Evolutionary conservation across 2,888 invertebrate genomes (phyloP).

Genomic region (Meiosimyza platycephala): DNA sequence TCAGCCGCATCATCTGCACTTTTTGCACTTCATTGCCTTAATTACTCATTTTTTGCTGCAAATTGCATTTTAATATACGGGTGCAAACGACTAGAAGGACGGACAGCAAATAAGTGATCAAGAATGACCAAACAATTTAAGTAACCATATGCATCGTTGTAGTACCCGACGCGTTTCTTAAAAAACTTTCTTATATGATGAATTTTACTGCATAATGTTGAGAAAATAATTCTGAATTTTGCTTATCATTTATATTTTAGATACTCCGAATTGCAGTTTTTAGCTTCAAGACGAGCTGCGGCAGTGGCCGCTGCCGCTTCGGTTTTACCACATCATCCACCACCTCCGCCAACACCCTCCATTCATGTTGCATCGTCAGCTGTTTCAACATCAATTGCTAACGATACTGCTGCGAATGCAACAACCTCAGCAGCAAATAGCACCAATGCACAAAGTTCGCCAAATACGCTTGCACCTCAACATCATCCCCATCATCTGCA

Average conservation of each 20-base stretch:
- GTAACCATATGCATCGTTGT: no score
- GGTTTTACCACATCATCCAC: slow-evolving; percentile 59
- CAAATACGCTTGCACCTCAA: slow-evolving; percentile 37
- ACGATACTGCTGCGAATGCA: not conserved
- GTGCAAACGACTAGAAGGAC: not conserved
- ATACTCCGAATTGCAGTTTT: slow-evolving; percentile 66
- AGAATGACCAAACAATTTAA: no score
- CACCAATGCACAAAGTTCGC: slow-evolving; percentile 56
- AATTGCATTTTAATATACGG: not conserved
- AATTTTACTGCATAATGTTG: no score
- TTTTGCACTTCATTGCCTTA: slow-evolving; percentile 18
- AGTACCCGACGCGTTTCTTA: no score
- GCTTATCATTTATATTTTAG: slow-evolving; percentile 44
- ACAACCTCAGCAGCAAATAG: slow-evolving; percentile 38
- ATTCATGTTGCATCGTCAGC: slow-evolving; percentile 10
- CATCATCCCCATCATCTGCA: slow-evolving; percentile 45
- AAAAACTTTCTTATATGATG: no score
- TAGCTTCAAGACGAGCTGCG: slow-evolving; percentile 67
- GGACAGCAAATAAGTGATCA: no score
- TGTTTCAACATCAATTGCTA: slow-evolving; percentile 24
- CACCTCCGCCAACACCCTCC: slow-evolving; percentile 12
- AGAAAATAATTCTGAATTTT: no score
- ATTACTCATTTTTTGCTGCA: slow-evolving; percentile 3
- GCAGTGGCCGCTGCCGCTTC: slow-evolving; percentile 69
- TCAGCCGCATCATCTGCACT: slow-evolving; percentile 3